phyloP scores from a whole-genome alignment of 1,140 invertebrate genomes.

The Reticulitermes speratus region DNA sequence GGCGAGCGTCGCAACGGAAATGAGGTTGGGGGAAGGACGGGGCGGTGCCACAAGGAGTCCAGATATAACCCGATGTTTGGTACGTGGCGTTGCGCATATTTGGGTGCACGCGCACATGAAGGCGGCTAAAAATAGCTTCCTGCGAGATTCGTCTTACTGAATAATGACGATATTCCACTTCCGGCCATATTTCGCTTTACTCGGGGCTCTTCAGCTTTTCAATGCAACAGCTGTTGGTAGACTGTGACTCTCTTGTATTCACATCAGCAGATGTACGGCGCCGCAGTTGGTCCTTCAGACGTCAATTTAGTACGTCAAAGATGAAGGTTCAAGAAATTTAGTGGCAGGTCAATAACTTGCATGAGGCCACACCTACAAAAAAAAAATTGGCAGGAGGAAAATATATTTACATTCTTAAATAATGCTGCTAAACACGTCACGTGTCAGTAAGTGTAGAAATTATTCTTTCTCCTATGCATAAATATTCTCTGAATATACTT shows the following conservation, averaged over 20 bases:
- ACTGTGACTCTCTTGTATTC: neutral
- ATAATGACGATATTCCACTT: neutral
- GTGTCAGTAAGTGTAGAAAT: too few relatives aligned
- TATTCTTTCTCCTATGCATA: too few relatives aligned
- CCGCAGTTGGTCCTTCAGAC: neutral
- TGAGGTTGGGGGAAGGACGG: neutral
- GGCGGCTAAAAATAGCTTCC: neutral
- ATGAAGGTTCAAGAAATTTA: neutral
- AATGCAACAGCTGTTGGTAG: neutral
- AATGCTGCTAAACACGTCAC: too few relatives aligned
- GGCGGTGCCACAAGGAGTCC: neutral
- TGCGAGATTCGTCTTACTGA: neutral
- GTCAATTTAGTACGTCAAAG: neutral
- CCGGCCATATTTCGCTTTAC: neutral
- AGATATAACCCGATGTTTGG: neutral
- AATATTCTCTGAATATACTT: too few relatives aligned
- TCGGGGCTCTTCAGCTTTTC: neutral
- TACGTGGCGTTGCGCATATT: neutral
- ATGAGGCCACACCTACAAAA: too few relatives aligned
- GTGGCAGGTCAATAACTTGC: too few relatives aligned
- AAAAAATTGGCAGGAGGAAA: too few relatives aligned
- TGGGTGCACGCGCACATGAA: neutral
- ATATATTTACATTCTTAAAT: too few relatives aligned
- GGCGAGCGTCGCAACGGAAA: neutral
- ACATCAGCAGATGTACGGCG: neutral